A percentile compares a stretch with the other conserved stretches of the same genome.
These are phyloP conservation scores for Lithophane leautieri DNA, from an alignment of 2,888 invertebrate genomes.

Conservation along the genomic window DNA sequence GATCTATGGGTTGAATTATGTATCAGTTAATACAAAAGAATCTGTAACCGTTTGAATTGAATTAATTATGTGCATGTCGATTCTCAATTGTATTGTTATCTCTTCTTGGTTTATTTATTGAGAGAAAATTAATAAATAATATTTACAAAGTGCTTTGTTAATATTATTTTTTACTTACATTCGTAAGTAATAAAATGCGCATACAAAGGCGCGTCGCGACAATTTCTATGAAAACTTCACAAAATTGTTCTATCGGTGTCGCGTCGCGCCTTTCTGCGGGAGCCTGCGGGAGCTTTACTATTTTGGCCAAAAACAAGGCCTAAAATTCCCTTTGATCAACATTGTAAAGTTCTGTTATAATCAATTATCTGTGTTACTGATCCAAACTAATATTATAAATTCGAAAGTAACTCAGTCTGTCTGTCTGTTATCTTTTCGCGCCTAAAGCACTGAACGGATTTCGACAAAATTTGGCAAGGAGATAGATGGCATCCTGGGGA, in stretches of 20 bases:
- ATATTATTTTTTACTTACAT: too few relatives aligned
- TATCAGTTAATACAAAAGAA: slow-evolving; percentile 5
- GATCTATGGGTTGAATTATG: neutral
- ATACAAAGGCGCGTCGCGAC: too few relatives aligned
- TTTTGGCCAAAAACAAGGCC: neutral
- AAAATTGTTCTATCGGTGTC: too few relatives aligned
- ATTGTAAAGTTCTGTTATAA: slow-evolving; percentile 1
- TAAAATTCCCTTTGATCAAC: neutral
- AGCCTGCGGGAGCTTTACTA: neutral
- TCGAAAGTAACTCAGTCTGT: too few relatives aligned
- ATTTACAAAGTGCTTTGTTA: neutral
- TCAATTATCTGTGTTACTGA: neutral
- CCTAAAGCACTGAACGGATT: too few relatives aligned
- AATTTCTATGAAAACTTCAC: too few relatives aligned
- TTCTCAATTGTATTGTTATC: slow-evolving; percentile 41
- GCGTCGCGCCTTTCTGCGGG: too few relatives aligned
- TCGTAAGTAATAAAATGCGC: neutral
- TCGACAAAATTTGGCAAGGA: too few relatives aligned
- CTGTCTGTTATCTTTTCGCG: too few relatives aligned
- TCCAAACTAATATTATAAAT: too few relatives aligned
- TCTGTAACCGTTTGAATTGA: slow-evolving; percentile 8
- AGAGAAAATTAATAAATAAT: neutral
- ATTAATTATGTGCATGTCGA: slow-evolving; percentile 45
- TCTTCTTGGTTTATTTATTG: slow-evolving; percentile 14
- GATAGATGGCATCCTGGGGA: too few relatives aligned